Evolutionary conservation across 2,113 vertebrate genomes (phyloP).

Genomic region (Bubo scandiacus): DNA sequence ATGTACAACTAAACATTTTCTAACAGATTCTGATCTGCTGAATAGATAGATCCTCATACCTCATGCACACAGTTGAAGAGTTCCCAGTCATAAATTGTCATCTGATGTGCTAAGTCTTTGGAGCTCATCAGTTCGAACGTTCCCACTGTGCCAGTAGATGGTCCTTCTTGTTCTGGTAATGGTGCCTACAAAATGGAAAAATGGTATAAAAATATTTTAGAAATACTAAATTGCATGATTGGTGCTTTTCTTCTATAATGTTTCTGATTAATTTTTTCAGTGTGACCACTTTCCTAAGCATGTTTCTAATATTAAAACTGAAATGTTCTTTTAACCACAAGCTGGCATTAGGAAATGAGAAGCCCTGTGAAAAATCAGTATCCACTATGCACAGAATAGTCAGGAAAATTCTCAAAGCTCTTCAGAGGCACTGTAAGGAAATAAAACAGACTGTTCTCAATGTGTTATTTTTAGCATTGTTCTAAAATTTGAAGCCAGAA

Average conservation of each 20-base stretch:
- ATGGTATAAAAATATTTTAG: neutral
- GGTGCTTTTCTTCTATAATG: neutral
- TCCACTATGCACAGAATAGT: neutral
- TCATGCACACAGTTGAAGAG: constrained; percentile 98
- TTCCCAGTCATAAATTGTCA: constrained; percentile 97
- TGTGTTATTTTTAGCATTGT: constrained; percentile 37
- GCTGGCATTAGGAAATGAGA: neutral
- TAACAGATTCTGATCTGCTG: neutral
- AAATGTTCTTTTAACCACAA: constrained; percentile 1
- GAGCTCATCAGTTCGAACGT: constrained; percentile 97
- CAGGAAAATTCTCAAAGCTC: neutral
- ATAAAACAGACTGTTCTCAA: constrained; percentile 13
- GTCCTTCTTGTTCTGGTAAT: constrained; percentile 92
- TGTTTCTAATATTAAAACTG: neutral
- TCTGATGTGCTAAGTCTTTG: constrained; percentile 93
- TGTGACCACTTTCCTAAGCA: neutral
- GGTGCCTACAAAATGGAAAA: constrained; percentile 79
- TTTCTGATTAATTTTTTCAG: neutral
- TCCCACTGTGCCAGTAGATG: constrained; percentile 84
- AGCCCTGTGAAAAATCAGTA: neutral
- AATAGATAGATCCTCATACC: constrained; percentile 69
- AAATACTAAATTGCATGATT: neutral
- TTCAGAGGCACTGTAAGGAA: constrained; percentile 13
- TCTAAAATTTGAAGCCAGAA: constrained; percentile 32
- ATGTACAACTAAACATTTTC: neutral